Base-by-base conservation (phyloP, 2,888 invertebrate genomes). In the Xestia ashworthii region DNA sequence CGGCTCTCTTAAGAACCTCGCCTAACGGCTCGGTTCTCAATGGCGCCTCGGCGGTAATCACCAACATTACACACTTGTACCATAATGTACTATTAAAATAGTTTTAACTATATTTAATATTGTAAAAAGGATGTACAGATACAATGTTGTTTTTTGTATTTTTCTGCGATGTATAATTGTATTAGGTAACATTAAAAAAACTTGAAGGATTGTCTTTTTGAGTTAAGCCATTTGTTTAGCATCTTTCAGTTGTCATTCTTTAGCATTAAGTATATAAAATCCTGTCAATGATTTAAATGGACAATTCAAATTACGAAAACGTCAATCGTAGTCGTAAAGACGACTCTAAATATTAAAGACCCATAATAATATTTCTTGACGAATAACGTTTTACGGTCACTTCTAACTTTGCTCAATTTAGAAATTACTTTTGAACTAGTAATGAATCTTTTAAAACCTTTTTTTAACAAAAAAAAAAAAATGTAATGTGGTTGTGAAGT, bases 331-430 rank as follows among this genome's bases (percentile, higher is more conserved):
- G 88, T 88, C 81, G 82, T 46, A 62, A 12, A 67, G 74, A 62
- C 85, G 87, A 87, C 87, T 88, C 71, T 85, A 88, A 87, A 88
- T 19, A 62, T 67, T 50, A 73, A 71, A 55, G 19, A 79, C 50
- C 58, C 74, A 68, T 69, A 78, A n/a, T n/a, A 32, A 65, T 84
- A 82, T 83, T 74, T 77, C 88, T 89, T 88, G 91, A 86, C 79
- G 94, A 94, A 95, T 96, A 95, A 95, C 94, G 93, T 96, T 95
- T 95, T 86, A 94, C 90, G 89, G 95, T 96, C 95, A 95, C 95
- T 93, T 94, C 85, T 84, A 91, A 93, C 88, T 87, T 95, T 96
- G 96, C 96, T 96, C 96, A 96, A 96, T 93, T 94, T 94, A 95
- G 93, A 92, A 91, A 87, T 92, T 92, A 72, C 89, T 93, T 92